Conservation (phyloP, 2,113 vertebrate species). For the Ranitomeya variabilis region DNA sequence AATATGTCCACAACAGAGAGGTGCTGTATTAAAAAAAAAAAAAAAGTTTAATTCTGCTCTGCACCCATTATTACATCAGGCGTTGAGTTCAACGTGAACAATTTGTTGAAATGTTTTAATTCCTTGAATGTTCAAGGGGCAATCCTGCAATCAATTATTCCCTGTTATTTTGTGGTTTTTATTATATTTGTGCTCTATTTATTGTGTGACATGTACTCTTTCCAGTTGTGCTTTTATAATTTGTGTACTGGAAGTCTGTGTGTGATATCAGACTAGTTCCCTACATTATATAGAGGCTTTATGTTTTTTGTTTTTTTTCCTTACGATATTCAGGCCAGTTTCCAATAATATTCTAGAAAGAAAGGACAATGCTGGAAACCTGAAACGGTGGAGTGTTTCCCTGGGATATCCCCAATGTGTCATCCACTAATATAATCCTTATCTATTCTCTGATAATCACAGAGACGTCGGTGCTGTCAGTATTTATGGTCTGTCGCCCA, state of each 20-base stretch:
- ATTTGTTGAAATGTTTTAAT: no score
- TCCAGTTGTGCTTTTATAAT: not conserved
- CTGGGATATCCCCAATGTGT: not conserved
- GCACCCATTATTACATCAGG: no score
- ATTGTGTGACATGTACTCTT: not conserved
- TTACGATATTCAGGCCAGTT: not conserved
- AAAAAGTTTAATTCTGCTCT: no score
- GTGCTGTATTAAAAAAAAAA: no score
- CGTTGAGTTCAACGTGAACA: no score
- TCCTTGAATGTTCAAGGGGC: no score
- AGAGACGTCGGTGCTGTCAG: not conserved
- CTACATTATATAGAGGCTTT: not conserved
- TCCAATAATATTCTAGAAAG: not conserved
- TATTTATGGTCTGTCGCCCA: not conserved
- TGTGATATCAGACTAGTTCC: not conserved
- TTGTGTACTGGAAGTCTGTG: not conserved
- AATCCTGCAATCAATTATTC: no score
- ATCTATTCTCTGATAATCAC: constrained; percentile 10
- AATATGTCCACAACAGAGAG: no score
- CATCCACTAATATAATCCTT: not conserved
- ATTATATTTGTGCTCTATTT: no score
- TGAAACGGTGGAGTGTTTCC: not conserved
- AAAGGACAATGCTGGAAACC: not conserved
- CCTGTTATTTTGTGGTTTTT: no score
- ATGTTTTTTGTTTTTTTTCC: not conserved